These are phyloP conservation scores for Stichodactyla mertensii DNA, from an alignment of 64 coral and sea anemone species.

Conservation along the genomic window DNA sequence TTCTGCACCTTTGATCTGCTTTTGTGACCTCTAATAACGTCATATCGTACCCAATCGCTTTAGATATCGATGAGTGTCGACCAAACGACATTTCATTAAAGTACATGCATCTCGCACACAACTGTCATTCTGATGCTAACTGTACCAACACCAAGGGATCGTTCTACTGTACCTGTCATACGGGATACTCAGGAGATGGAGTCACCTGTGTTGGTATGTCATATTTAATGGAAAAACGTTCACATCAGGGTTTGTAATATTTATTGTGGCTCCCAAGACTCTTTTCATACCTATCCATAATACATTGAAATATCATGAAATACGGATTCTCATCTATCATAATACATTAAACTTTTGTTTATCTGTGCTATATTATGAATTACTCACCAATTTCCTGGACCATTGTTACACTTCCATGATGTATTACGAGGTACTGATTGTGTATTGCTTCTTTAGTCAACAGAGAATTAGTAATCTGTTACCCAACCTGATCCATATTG, in stretches of 20 bases:
- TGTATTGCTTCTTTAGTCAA: neutral
- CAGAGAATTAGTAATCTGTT: neutral
- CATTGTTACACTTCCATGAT: neutral
- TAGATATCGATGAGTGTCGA: too few relatives aligned
- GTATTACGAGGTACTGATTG: neutral
- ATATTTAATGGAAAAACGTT: neutral
- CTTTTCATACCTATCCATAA: too few relatives aligned
- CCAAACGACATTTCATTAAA: too few relatives aligned
- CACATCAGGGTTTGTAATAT: neutral
- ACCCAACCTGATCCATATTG: constrained; percentile 1
- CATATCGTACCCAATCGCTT: too few relatives aligned
- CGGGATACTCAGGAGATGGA: constrained; percentile 81
- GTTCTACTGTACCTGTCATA: constrained; percentile 1
- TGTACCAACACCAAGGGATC: constrained; percentile 84
- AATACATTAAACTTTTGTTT: too few relatives aligned
- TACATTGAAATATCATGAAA: too few relatives aligned
- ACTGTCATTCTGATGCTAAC: neutral
- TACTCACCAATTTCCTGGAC: neutral
- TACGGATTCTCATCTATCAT: too few relatives aligned
- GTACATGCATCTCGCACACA: too few relatives aligned
- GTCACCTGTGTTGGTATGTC: constrained; percentile 22
- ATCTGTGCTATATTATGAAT: too few relatives aligned
- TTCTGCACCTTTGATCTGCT: too few relatives aligned
- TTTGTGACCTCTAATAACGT: too few relatives aligned
- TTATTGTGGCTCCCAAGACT: too few relatives aligned